Conservation (phyloP, 2,888 invertebrate species). For the Zygaena filipendulae region DNA sequence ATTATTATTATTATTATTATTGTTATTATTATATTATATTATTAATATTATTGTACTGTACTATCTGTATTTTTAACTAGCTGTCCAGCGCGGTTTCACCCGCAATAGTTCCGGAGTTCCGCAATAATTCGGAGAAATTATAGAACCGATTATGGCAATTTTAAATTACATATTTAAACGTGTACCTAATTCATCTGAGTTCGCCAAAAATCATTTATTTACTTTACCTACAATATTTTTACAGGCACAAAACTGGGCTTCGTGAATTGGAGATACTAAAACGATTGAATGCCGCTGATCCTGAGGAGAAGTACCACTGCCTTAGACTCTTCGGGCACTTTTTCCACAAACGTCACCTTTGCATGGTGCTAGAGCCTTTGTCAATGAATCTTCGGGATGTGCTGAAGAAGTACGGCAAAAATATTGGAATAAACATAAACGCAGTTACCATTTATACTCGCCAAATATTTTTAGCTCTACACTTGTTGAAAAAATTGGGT, state of each 20-base stretch:
- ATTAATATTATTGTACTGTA: conserved; percentile 78
- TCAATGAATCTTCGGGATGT: conserved; percentile 94
- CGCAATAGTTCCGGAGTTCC: no score
- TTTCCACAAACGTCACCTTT: conserved; percentile 98
- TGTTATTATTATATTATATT: neutral
- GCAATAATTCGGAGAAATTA: no score
- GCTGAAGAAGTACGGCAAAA: conserved; percentile 98
- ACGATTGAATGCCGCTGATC: conserved; percentile 95
- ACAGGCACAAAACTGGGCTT: conserved; percentile 98
- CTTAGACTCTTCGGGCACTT: conserved; percentile 94
- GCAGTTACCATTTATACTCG: conserved; percentile 98
- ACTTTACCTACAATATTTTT: no score
- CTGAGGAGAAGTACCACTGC: conserved; percentile 97
- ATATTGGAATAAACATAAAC: conserved; percentile 96
- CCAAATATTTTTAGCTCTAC: conserved; percentile 92
- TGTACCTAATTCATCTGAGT: no score
- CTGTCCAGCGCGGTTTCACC: no score
- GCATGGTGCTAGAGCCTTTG: conserved; percentile 98
- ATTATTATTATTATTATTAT: conserved; percentile 17
- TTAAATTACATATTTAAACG: no score
- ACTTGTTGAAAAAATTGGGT: conserved; percentile 93
- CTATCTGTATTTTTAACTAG: no score
- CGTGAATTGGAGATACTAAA: conserved; percentile 95
- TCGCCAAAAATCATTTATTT: no score
- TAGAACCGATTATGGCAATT: no score